Evolutionary conservation across 2,888 invertebrate genomes (phyloP).

Genomic region (Spodoptera exigua): DNA sequence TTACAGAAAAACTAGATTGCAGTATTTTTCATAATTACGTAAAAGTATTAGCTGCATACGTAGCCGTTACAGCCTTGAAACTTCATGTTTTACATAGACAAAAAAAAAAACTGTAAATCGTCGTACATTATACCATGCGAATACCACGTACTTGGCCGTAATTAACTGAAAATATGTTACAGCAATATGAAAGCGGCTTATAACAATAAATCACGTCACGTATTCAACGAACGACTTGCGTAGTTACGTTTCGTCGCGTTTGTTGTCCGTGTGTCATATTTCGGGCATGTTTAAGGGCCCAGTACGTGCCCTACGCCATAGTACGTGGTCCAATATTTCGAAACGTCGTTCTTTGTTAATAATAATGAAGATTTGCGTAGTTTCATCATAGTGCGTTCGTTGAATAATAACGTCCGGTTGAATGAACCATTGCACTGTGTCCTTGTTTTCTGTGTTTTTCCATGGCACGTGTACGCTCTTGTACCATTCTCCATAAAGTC

Average conservation of each 20-base stretch:
- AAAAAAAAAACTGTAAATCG: conserved; percentile 36
- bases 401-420: conserved; percentile 88
- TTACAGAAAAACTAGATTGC: conserved; percentile 15
- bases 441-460: conserved; percentile 89
- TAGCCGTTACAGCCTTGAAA: conserved; percentile 34
- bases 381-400: conserved; percentile 87
- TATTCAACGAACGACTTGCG: conserved; percentile 44
- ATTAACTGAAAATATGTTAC: conserved; percentile 48
- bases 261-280: conserved; percentile 61
- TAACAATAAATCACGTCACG: conserved; percentile 49
- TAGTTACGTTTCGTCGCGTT: conserved; percentile 44
- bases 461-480: conserved; percentile 80
- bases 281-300: conserved; percentile 65
- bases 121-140: conserved; percentile 28
- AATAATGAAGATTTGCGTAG: conserved; percentile 84
- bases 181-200: conserved; percentile 46
- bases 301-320: conserved; percentile 69
- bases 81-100: conserved; percentile 25
- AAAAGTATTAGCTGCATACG: conserved; percentile 21
- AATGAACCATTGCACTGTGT: conserved; percentile 88
- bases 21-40: conserved; percentile 25
- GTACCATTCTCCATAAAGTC: conserved; percentile 62
- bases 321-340: conserved; percentile 81
- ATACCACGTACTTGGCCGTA: conserved; percentile 34
- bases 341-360: conserved; percentile 83